These are phyloP conservation scores for Hippocampus zosterae DNA, from an alignment of 2,113 vertebrate species.

Conservation along the genomic window DNA sequence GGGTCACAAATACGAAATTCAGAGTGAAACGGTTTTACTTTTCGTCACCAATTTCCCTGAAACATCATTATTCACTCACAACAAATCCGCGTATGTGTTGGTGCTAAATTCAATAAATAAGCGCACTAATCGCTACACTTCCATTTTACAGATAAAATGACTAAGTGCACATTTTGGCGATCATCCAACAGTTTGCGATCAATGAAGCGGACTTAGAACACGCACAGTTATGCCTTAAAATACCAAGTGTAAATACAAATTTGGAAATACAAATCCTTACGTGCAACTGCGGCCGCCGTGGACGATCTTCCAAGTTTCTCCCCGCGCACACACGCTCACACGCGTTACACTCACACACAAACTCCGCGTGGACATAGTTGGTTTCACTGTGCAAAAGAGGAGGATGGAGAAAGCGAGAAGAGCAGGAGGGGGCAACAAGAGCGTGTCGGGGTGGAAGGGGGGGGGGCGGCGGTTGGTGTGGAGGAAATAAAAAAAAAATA, in stretches of 20 bases:
- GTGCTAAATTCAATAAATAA: not conserved
- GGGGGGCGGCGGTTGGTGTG: no score
- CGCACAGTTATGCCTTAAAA: constrained; percentile 19
- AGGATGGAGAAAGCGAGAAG: constrained; percentile 49
- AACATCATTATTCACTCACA: not conserved
- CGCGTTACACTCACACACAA: constrained; percentile 8
- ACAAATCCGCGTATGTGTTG: not conserved
- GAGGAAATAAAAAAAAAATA: constrained; percentile 61
- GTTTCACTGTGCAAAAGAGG: constrained; percentile 81
- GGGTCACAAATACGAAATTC: not conserved
- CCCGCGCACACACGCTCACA: constrained; percentile 44
- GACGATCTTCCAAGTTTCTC: constrained; percentile 81
- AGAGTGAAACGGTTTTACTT: not conserved
- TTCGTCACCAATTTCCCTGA: not conserved
- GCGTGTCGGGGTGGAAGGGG: not conserved
- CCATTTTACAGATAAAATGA: not conserved
- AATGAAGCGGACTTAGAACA: not conserved
- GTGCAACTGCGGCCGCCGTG: constrained; percentile 36
- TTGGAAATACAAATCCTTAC: constrained; percentile 3
- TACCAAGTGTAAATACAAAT: not conserved
- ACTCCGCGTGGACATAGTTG: constrained; percentile 90
- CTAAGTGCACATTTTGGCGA: not conserved
- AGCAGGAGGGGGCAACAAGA: constrained; percentile 24
- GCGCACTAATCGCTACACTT: not conserved
- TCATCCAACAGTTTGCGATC: not conserved